phyloP scores from a whole-genome alignment of 2,888 invertebrate species.

The Osmoderma eremita region DNA sequence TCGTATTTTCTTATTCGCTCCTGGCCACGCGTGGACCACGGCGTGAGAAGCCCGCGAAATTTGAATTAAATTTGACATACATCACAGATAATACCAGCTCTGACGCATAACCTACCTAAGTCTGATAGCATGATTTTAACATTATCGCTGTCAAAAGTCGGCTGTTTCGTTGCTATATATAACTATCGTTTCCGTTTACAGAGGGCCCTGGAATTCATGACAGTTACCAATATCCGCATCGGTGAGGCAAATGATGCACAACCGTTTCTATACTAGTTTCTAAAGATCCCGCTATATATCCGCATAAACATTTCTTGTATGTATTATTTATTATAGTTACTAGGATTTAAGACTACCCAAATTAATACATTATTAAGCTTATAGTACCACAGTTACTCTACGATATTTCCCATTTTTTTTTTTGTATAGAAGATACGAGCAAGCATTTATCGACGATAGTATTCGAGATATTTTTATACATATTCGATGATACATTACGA shows the following conservation, averaged over 20 bases:
- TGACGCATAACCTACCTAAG: too few species aligned
- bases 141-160: too few species aligned
- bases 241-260: slow-evolving; percentile 50
- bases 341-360: background rate
- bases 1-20: too few species aligned
- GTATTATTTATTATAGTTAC: slow-evolving; percentile 5
- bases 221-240: slow-evolving; percentile 51
- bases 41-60: too few species aligned
- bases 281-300: slow-evolving; percentile 37
- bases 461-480: slow-evolving; percentile 36
- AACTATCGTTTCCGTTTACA: slow-evolving; percentile 47
- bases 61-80: too few species aligned
- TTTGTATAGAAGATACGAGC: slow-evolving; percentile 6
- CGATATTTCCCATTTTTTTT: background rate
- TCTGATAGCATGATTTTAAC: too few species aligned
- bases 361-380: slow-evolving; percentile 18
- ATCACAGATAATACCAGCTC: too few species aligned
- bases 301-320: slow-evolving; percentile 8
- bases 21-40: too few species aligned
- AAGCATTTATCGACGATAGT: slow-evolving; percentile 32
- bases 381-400: background rate
- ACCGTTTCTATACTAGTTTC: slow-evolving; percentile 54
- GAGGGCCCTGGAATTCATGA: slow-evolving; percentile 52
- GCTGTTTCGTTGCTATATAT: too few species aligned
- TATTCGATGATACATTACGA: slow-evolving; percentile 5